Evolutionary conservation across 2,888 invertebrate genomes (phyloP).

Genomic region (Cerceris ruficornis): DNA sequence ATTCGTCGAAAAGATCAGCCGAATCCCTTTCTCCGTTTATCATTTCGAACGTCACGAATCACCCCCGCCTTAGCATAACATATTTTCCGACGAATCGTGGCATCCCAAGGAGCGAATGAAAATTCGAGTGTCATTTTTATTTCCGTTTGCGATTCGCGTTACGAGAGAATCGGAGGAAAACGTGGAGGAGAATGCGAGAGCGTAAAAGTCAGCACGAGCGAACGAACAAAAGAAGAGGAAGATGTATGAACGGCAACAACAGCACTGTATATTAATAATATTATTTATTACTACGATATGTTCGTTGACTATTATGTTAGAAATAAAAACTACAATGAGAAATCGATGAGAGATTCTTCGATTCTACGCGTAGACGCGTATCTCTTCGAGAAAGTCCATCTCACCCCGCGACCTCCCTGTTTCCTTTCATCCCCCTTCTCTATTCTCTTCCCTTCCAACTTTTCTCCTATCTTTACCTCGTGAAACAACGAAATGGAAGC

Average conservation of each 20-base stretch:
- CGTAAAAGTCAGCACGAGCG: slow-evolving; percentile 4
- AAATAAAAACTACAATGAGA: slow-evolving; percentile 71
- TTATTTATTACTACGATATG: slow-evolving; percentile 75
- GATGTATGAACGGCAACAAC: slow-evolving; percentile 33
- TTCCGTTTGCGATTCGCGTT: slow-evolving; percentile 18
- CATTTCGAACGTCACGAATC: background rate
- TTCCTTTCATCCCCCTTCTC: slow-evolving; percentile 8
- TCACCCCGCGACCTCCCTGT: slow-evolving; percentile 1
- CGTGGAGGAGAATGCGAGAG: too few relatives aligned
- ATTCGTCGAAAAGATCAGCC: too few relatives aligned
- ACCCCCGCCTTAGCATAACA: background rate
- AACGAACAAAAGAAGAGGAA: slow-evolving; percentile 1
- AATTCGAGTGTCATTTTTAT: slow-evolving; percentile 14
- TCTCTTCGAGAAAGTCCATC: background rate
- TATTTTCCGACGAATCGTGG: slow-evolving; percentile 49
- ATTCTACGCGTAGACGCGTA: background rate
- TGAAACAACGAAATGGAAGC: slow-evolving; percentile 20
- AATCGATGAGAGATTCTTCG: background rate
- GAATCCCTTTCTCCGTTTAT: background rate
- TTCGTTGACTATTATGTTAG: slow-evolving; percentile 78
- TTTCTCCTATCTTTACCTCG: slow-evolving; percentile 10
- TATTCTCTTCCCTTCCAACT: background rate
- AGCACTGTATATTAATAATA: slow-evolving; percentile 72
- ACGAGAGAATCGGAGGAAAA: slow-evolving; percentile 7
- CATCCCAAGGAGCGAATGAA: background rate